Evolutionary conservation across 2,888 invertebrate species (phyloP), one percentile per base, ranked within the genome.

Genomic region (Dyspetes luteomarginatus): DNA sequence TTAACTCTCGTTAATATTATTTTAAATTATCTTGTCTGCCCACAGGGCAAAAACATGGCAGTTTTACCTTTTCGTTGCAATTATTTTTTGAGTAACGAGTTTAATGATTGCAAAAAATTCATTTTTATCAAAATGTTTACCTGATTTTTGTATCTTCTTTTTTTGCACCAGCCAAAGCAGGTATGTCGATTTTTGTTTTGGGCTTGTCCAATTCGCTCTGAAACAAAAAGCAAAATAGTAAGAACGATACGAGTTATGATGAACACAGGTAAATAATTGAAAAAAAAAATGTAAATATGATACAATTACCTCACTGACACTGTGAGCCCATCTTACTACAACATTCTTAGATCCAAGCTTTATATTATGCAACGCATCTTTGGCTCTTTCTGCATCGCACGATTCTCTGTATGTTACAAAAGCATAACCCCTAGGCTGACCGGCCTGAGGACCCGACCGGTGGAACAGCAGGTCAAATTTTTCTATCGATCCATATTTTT

Each of bases 381-480:
- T 95, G 0, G 97, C 97, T 85, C 93, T 93, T 48, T 94, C 92
- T 0, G 97, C 97, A 85, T 96, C 95, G 68, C 94, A 93, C 68
- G 93, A 91, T 50, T 92, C 92, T 90, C 94, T 94, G 91, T 96
- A 98, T 0, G 98, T 98, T 68, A 98, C 97, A 92, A 98, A 98
- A 19, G 98, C 98, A 91, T 98, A 98, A 19, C 98, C 98, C 81
- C 98, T 94, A 0, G 98, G 97, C 91, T 97, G 97, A 67, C 98
- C 98, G 85, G 95, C 95, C 85, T 96, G 94, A 45, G 98, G 97
- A 85, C 98, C 98, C 85, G 96, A 95, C 85, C 97, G 97, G 93
- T 98, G 98, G 92, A 98, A 98, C 86, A 98, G 95, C 93, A 98
- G 96, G 93, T 98, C 98, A 93, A 98, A 98, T 95, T 98, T 98